phyloP scores from a whole-genome alignment of 2,797 vertebrate species.

The Fundulus diaphanus region DNA sequence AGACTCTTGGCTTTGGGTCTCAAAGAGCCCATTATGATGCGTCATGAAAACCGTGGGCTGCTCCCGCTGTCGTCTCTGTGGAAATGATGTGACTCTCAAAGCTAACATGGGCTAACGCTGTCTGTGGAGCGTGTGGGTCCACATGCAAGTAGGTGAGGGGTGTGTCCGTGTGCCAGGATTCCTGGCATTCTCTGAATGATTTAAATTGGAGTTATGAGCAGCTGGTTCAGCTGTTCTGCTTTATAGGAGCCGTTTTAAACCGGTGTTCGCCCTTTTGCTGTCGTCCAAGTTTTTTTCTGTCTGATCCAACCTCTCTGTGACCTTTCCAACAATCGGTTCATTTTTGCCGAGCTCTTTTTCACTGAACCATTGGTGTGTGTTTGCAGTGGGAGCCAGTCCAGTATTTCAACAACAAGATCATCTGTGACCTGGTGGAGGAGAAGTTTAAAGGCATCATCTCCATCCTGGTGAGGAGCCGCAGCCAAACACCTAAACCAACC shows the following conservation, averaged over 20 bases:
- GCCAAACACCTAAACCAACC: not conserved
- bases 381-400: conserved; percentile 96
- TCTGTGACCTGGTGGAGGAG: conserved; percentile 97
- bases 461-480: conserved; percentile 85
- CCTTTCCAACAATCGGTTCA: not conserved
- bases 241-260: not conserved
- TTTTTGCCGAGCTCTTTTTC: not conserved
- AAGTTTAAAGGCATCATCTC: conserved; percentile 99
- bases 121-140: conserved; percentile 38
- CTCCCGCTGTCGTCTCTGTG: conserved; percentile 44
- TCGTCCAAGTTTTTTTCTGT: not conserved
- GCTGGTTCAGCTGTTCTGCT: not conserved
- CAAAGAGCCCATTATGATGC: conserved; percentile 69
- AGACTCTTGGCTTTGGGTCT: conserved; percentile 57
- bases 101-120: conserved; percentile 36
- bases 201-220: not conserved
- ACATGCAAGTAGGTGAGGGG: not conserved
- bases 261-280: not conserved
- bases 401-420: conserved; percentile 99
- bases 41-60: conserved; percentile 49
- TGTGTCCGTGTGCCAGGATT: conserved; percentile 51
- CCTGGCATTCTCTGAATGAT: conserved; percentile 59
- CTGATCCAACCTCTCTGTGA: not conserved
- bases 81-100: conserved; percentile 40
- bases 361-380: conserved; percentile 11